Conservation (phyloP, 2,888 invertebrate species). For the Ectropis crepuscularia region DNA sequence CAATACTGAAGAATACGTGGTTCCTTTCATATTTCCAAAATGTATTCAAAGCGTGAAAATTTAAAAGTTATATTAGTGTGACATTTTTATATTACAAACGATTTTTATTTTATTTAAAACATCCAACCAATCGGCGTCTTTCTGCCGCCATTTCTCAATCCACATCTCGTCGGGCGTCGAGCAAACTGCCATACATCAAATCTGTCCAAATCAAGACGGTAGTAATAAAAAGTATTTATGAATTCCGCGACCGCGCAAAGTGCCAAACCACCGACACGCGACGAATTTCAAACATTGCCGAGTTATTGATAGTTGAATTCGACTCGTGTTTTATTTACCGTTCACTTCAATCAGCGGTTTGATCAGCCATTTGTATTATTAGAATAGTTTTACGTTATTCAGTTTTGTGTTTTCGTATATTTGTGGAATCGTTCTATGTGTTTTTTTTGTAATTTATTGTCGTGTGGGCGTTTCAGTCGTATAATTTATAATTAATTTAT, state of each 20-base stretch:
- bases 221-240: slow-evolving; percentile 68
- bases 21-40: too few relatives aligned
- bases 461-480: too few relatives aligned
- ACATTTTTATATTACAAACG: too few relatives aligned
- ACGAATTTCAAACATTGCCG: slow-evolving; percentile 73
- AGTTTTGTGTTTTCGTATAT: neutral
- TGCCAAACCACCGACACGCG: slow-evolving; percentile 75
- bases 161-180: slow-evolving; percentile 11
- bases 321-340: slow-evolving; percentile 63
- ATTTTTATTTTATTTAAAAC: neutral
- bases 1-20: too few relatives aligned
- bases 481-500: too few relatives aligned
- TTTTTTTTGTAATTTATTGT: too few relatives aligned
- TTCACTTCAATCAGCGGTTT: slow-evolving; percentile 55
- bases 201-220: slow-evolving; percentile 56
- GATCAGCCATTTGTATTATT: slow-evolving; percentile 33
- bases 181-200: slow-evolving; percentile 52
- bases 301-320: slow-evolving; percentile 71
- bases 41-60: too few relatives aligned
- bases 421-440: neutral
- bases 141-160: slow-evolving; percentile 17
- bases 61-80: too few relatives aligned
- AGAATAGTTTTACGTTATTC: slow-evolving; percentile 21
- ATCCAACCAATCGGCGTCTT: neutral
- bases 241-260: slow-evolving; percentile 70